Conservation (phyloP, 2,888 invertebrate genomes). For the Nomada goodeniana region DNA sequence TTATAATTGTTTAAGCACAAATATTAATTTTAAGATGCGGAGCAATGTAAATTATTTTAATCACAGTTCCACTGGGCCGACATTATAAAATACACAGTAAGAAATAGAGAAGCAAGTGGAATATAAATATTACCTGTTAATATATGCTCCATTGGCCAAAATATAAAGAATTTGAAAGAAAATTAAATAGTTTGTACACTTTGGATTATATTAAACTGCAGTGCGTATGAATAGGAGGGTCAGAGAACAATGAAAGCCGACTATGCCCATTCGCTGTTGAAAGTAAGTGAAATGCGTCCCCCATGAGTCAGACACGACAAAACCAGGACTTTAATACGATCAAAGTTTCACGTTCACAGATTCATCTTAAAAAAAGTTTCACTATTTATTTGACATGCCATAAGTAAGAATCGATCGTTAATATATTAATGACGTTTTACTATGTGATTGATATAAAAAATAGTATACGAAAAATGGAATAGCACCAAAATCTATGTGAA, state of each 20-base stretch:
- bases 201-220: neutral
- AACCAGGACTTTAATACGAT: neutral
- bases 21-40: no score
- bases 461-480: neutral
- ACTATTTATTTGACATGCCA: neutral
- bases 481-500: no score
- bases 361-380: neutral
- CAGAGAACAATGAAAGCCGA: neutral
- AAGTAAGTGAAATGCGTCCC: conserved; percentile 40
- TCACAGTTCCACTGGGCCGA: no score
- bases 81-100: no score
- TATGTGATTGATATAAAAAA: neutral
- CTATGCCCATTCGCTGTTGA: neutral
- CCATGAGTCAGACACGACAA: conserved; percentile 40
- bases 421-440: neutral
- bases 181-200: neutral
- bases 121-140: no score
- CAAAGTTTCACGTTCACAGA: neutral
- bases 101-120: no score
- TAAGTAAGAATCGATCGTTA: neutral
- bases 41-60: no score
- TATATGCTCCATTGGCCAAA: no score
- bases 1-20: no score
- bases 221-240: neutral
- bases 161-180: no score